Conservation (phyloP, 1,140 invertebrate genomes). For the Meloidogyne chitwoodi region DNA sequence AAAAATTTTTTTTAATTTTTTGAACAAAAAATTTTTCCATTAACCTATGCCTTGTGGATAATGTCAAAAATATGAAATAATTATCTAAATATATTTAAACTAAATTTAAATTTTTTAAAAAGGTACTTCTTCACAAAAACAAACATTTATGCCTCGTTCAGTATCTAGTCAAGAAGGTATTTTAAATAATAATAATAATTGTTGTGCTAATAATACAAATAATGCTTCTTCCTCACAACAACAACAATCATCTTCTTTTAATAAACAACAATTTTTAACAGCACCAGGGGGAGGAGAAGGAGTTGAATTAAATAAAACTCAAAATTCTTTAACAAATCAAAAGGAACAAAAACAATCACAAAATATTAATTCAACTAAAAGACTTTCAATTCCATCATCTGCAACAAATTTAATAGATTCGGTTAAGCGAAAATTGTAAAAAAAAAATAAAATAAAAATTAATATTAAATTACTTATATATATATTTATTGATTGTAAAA, state of each 20-base stretch:
- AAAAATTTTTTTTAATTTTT: too few species aligned
- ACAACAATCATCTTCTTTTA: too few species aligned
- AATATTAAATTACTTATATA: too few species aligned
- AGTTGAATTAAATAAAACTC: too few species aligned
- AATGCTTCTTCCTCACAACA: too few species aligned
- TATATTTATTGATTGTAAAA: too few species aligned
- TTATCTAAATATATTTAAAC: not conserved
- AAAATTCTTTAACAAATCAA: too few species aligned
- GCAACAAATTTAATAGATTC: not conserved
- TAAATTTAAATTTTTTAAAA: not conserved
- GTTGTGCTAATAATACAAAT: too few species aligned
- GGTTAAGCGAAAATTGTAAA: not conserved
- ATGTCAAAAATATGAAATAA: not conserved
- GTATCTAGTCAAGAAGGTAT: conserved; percentile 54
- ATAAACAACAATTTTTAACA: not conserved
- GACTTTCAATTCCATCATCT: not conserved
- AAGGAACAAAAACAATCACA: not conserved
- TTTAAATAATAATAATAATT: not conserved
- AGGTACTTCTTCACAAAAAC: conserved; percentile 57
- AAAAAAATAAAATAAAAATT: not conserved
- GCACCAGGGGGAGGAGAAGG: not conserved
- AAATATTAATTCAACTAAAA: not conserved
- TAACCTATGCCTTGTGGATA: too few species aligned
- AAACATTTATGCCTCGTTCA: conserved; percentile 58
- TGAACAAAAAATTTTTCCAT: too few species aligned